These are phyloP conservation scores for Dasyprocta punctata DNA, from an alignment of 2,113 vertebrate species.

Conservation along the genomic window DNA sequence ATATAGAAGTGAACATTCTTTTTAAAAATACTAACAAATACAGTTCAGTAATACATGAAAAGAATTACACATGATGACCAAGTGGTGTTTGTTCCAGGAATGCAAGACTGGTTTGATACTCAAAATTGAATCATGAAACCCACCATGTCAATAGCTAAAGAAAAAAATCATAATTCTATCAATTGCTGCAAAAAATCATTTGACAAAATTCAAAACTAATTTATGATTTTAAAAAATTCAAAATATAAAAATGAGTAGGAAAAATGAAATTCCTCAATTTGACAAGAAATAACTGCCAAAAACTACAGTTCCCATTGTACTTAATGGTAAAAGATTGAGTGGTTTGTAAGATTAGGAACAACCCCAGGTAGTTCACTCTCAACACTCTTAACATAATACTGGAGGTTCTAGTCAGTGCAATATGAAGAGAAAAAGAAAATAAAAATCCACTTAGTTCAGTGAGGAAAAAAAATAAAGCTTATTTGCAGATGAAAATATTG, in stretches of 20 bases:
- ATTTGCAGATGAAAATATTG: not conserved
- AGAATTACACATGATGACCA: not conserved
- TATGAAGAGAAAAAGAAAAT: not conserved
- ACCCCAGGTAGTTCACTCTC: not conserved
- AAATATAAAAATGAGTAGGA: not conserved
- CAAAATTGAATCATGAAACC: not conserved
- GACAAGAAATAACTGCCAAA: not conserved
- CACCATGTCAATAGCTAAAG: not conserved
- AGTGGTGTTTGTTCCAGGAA: not conserved
- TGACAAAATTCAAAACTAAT: not conserved
- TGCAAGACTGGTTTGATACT: not conserved
- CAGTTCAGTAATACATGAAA: not conserved
- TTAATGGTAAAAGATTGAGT: not conserved
- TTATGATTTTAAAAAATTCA: not conserved
- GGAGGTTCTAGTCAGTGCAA: not conserved
- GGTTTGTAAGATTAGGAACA: not conserved
- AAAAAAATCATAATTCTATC: not conserved
- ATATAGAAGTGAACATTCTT: not conserved
- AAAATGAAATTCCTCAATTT: not conserved
- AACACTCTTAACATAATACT: not conserved
- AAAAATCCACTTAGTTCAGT: not conserved
- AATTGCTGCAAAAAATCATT: not conserved
- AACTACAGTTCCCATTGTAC: not conserved
- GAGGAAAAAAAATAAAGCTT: not conserved
- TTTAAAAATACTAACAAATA: not conserved